Base-by-base conservation (phyloP, 2,888 invertebrate species). In the Pterostichus niger region DNA sequence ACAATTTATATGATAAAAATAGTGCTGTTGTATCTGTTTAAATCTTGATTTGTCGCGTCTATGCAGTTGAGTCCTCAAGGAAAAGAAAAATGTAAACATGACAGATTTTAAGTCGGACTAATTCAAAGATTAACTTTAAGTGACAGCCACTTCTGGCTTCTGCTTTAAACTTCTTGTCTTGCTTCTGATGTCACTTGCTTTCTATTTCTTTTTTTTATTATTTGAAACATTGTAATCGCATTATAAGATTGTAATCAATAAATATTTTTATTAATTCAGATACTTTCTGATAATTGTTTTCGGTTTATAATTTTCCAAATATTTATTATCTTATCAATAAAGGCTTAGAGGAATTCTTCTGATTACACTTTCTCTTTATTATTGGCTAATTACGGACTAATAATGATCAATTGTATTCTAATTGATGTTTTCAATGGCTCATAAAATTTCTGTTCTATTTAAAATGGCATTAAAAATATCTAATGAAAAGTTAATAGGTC, bases 31-130 rank as follows among this genome's bases (percentile, higher is more conserved):
- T 40, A 35, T 64, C 13, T 64, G 35, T 64, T 35, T 64, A 64
- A 64, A 64, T 64, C 64, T 33, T 31, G 64, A 64, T 64, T 64
- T 64, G 33, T 59, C 9, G 24, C 59, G 24, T 31, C 7, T 24
- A 6, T 33, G 35, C 13, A 59, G 59, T 59, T 56, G 31, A 59
- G 64, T 64, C 64, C 33, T 64, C 64, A 64, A 31, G 33, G 64
- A 71, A 44, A 44, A 46, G 71, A 71, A 71, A 71, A 71, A 49
- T 46, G 49, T 44, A 71, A 46, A 71, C 71, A 71, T 71, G 71
- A 71, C 71, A 71, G 71, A 46, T 71, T 71, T 44, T 71, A 71
- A 71, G 71, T 71, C 71, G 71, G 46, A 46, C 31, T 44, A 71
- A 71, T 49, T 64, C 44, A 46, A 44, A 71, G 71, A 71, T 71